Evolutionary conservation across 2,888 invertebrate species (phyloP), one percentile per base, ranked within the genome.

Genomic region (Andricus curvator): DNA sequence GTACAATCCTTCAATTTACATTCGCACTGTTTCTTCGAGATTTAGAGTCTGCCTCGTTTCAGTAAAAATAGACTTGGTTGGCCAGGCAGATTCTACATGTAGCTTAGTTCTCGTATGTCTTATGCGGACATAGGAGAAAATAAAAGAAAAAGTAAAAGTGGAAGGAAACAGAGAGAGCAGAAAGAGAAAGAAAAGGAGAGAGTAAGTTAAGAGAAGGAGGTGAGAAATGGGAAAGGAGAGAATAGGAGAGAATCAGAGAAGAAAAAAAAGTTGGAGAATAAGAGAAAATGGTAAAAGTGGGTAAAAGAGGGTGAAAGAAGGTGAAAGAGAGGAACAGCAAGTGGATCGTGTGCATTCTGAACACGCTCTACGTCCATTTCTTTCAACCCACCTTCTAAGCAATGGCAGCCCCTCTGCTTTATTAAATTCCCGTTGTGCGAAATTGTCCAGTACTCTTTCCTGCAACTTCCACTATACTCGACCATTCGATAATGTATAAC

Each of bases 291-390:
- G 62, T 78, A 44, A 65, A 41, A 56, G 65, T 37, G 56, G 20
- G 66, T 33, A 8, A 66, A 33, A 37, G 22, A 68, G 37, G 37
- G 37, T 37, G 1, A 37, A 37, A 37, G 37, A 44, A 33, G 51
- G 20, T n/a, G 37, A 56, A 33, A n/a, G 33, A n/a, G 56, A 51
- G 70, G 25, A 70, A 56, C 8, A 20, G 51, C 8, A 76, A 80
- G 70, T 37, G 65, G 56, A 60, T 83, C 44, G 68, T 84, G 81
- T 81, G 81, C 68, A 86, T 87, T 84, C 86, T 82, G 82, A 83
- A 85, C 85, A 88, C 86, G 86, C 76, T 85, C 80, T 83, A 70
- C 84, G 84, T 86, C 83, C 82, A 86, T 86, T 88, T 85, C 85
- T 85, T 85, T 84, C 65, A 80, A 80, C 70, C 81, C 80, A 81